Conservation (phyloP, 2,797 vertebrate species). For the Rallus crepitans region DNA sequence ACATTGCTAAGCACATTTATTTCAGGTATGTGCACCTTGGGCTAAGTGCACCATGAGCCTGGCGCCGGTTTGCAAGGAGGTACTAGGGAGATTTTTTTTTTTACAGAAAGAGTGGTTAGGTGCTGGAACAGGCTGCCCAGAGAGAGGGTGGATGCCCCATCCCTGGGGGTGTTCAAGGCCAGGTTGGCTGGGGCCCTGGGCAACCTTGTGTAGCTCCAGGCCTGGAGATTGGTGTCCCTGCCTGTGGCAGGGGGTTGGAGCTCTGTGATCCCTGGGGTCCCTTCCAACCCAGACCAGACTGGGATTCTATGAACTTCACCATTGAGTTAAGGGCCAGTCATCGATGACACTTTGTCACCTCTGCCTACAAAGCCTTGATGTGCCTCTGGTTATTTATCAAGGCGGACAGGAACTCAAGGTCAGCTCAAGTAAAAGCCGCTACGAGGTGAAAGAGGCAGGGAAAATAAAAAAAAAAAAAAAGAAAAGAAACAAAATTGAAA, state of each 20-base stretch:
- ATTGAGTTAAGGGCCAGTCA: background rate
- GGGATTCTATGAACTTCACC: background rate
- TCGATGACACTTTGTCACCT: rapidly evolving
- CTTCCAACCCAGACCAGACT: too few relatives aligned
- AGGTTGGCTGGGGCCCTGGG: too few relatives aligned
- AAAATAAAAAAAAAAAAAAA: rapidly evolving
- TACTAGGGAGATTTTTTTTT: too few relatives aligned
- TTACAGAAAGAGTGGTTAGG: too few relatives aligned
- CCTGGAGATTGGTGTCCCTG: too few relatives aligned
- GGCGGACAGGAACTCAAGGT: background rate
- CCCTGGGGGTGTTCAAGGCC: too few relatives aligned
- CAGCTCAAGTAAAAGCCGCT: background rate
- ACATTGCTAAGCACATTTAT: rapidly evolving
- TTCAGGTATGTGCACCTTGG: background rate
- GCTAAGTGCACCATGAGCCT: background rate
- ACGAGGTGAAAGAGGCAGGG: background rate
- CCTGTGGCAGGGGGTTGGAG: too few relatives aligned
- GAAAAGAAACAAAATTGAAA: too few relatives aligned
- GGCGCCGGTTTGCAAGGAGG: rapidly evolving
- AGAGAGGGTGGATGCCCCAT: too few relatives aligned
- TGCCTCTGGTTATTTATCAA: background rate
- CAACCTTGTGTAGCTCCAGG: too few relatives aligned
- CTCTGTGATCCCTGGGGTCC: too few relatives aligned
- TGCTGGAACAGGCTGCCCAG: too few relatives aligned
- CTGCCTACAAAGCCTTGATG: background rate